Evolutionary conservation across 2,888 invertebrate genomes (phyloP).

Genomic region (Tetranychus piercei): DNA sequence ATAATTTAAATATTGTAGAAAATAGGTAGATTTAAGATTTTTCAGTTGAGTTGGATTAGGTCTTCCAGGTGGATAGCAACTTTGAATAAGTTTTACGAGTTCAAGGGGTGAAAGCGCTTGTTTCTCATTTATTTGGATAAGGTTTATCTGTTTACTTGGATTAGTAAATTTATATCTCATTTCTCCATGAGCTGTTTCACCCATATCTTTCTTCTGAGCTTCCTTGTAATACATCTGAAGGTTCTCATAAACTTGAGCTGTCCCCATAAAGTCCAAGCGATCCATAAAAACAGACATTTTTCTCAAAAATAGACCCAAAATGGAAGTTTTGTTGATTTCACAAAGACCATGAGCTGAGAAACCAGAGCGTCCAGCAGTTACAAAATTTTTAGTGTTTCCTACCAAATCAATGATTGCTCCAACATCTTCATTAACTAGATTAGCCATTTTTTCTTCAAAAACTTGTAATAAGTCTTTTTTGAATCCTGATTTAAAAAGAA

Average conservation of each 20-base stretch:
- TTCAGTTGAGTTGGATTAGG: neutral
- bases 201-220: neutral
- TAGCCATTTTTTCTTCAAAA: neutral
- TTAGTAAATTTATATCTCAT: conserved; percentile 17
- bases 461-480: conserved; percentile 4
- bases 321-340: conserved; percentile 12
- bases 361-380: neutral
- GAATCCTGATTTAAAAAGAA: conserved; percentile 1
- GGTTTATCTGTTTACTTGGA: conserved; percentile 16
- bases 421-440: conserved; percentile 12
- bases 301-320: conserved; percentile 17
- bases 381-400: neutral
- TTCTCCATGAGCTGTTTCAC: conserved; percentile 6
- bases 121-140: conserved; percentile 19
- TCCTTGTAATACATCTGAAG: conserved; percentile 9
- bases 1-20: conserved; percentile 20
- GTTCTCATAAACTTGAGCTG: conserved; percentile 14
- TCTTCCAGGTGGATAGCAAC: conserved; percentile 2
- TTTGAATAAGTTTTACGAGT: conserved; percentile 10
- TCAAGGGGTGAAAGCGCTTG: conserved; percentile 16
- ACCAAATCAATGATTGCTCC: conserved; percentile 12
- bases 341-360: neutral
- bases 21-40: conserved; percentile 18
- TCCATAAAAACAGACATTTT: conserved; percentile 18
- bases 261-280: conserved; percentile 11